These are phyloP conservation scores for Caenorhabditis drosophilae DNA, from an alignment of 2,888 invertebrate genomes.

Conservation along the genomic window DNA sequence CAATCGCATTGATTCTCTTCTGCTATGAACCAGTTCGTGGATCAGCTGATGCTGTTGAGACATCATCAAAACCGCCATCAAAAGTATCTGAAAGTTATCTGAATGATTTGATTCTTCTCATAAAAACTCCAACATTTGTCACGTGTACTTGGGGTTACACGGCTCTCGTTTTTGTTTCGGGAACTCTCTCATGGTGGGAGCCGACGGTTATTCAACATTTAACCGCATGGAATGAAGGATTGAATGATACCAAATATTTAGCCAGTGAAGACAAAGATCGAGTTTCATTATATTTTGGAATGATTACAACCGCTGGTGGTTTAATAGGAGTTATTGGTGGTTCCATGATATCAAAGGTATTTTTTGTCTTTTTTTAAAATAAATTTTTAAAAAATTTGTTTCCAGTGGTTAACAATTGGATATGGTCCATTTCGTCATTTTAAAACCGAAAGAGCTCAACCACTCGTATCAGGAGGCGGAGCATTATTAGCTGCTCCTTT, in stretches of 20 bases:
- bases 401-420: slow-evolving; percentile 39
- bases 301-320: slow-evolving; percentile 90
- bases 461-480: slow-evolving; percentile 83
- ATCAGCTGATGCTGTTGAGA: slow-evolving; percentile 43
- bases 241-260: slow-evolving; percentile 36
- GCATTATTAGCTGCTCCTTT: slow-evolving; percentile 82
- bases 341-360: slow-evolving; percentile 76
- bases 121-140: slow-evolving; percentile 84
- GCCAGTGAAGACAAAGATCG: slow-evolving; percentile 36
- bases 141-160: slow-evolving; percentile 92
- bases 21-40: slow-evolving; percentile 63
- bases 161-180: slow-evolving; percentile 96
- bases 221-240: slow-evolving; percentile 39
- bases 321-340: slow-evolving; percentile 90
- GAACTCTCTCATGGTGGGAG: slow-evolving; percentile 77
- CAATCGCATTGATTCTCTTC: slow-evolving; percentile 46
- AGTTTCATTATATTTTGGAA: slow-evolving; percentile 83
- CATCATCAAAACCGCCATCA: slow-evolving; percentile 6
- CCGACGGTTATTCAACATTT: slow-evolving; percentile 58
- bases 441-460: slow-evolving; percentile 70
- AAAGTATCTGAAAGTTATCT: slow-evolving; percentile 19
- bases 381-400: not conserved
- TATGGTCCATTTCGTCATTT: slow-evolving; percentile 35
- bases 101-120: slow-evolving; percentile 22
- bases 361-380: not conserved